Conservation (phyloP, 1,140 invertebrate genomes). For the Drosophila littoralis region DNA sequence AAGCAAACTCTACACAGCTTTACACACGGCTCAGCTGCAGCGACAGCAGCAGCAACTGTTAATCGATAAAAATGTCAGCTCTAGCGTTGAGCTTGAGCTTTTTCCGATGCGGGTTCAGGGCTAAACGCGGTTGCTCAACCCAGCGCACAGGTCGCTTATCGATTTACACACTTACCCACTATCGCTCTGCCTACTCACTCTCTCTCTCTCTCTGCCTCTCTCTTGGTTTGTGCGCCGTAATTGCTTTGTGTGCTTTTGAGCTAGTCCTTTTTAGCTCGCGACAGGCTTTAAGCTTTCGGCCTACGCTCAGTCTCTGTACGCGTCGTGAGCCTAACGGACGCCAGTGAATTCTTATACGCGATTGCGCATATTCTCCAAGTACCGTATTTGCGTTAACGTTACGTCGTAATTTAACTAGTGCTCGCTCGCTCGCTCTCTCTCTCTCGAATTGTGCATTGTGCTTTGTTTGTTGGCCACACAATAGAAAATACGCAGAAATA, state of each 20-base stretch:
- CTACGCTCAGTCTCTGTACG: conserved; percentile 72
- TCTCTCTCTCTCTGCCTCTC: conserved; percentile 7
- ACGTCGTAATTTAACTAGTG: conserved; percentile 56
- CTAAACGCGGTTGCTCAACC: conserved; percentile 76
- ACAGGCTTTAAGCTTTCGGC: conserved; percentile 55
- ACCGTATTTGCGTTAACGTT: conserved; percentile 22
- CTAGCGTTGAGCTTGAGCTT: conserved; percentile 56
- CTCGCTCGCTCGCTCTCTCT: conserved; percentile 30
- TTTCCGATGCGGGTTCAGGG: conserved; percentile 59
- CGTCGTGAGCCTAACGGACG: conserved; percentile 67
- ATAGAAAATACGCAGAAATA: conserved; percentile 33
- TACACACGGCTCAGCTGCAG: conserved; percentile 61
- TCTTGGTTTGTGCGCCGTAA: conserved; percentile 56
- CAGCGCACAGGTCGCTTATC: conserved; percentile 39
- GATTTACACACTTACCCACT: conserved; percentile 39
- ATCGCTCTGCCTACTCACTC: not conserved
- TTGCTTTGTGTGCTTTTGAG: conserved; percentile 30
- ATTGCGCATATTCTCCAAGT: conserved; percentile 1
- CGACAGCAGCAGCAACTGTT: conserved; percentile 37
- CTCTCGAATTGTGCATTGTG: conserved; percentile 12
- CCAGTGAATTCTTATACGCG: conserved; percentile 39
- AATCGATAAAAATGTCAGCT: conserved; percentile 61
- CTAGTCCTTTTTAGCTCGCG: conserved; percentile 54
- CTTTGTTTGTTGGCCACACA: conserved; percentile 39
- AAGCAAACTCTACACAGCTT: conserved; percentile 38